These are phyloP conservation scores for Trissolcus brochymenae DNA, from an alignment of 2,888 invertebrate species.

Conservation along the genomic window DNA sequence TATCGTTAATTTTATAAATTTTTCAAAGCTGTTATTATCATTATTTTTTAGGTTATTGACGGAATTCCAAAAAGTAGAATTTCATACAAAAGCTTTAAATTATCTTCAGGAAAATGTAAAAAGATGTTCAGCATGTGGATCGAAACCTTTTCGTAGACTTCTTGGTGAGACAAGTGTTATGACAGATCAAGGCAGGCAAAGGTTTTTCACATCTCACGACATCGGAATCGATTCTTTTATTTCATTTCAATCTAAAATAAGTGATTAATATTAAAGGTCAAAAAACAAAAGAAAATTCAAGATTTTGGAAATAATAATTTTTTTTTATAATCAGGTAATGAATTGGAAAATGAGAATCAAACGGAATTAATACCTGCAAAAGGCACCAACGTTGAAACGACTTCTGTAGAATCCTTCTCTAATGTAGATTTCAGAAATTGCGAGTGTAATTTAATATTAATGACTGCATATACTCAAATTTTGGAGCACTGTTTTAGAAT, in stretches of 20 bases:
- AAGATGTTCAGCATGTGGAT: slow-evolving; percentile 79
- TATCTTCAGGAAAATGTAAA: slow-evolving; percentile 80
- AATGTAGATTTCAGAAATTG: slow-evolving; percentile 79
- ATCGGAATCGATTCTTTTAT: slow-evolving; percentile 28
- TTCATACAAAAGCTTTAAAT: slow-evolving; percentile 80
- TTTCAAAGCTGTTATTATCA: neutral
- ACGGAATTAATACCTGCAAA: too few relatives aligned
- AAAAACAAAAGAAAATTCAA: too few relatives aligned
- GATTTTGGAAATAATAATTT: neutral
- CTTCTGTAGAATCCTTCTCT: slow-evolving; percentile 76
- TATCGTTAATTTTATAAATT: neutral
- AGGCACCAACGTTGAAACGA: too few relatives aligned
- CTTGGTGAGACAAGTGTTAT: slow-evolving; percentile 69
- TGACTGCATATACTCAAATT: slow-evolving; percentile 79
- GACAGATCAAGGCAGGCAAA: slow-evolving; percentile 42
- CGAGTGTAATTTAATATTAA: slow-evolving; percentile 79
- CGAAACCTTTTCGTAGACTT: slow-evolving; percentile 78
- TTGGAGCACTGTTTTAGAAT: slow-evolving; percentile 81
- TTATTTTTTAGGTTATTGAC: slow-evolving; percentile 78
- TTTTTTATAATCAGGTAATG: neutral
- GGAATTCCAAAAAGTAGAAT: slow-evolving; percentile 80
- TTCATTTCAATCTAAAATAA: slow-evolving; percentile 2
- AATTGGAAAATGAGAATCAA: neutral
- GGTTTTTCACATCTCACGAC: slow-evolving; percentile 19
- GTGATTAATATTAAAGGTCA: slow-evolving; percentile 2